Evolutionary conservation across 2,797 vertebrate species (phyloP).

Genomic region (Remorina albescens): DNA sequence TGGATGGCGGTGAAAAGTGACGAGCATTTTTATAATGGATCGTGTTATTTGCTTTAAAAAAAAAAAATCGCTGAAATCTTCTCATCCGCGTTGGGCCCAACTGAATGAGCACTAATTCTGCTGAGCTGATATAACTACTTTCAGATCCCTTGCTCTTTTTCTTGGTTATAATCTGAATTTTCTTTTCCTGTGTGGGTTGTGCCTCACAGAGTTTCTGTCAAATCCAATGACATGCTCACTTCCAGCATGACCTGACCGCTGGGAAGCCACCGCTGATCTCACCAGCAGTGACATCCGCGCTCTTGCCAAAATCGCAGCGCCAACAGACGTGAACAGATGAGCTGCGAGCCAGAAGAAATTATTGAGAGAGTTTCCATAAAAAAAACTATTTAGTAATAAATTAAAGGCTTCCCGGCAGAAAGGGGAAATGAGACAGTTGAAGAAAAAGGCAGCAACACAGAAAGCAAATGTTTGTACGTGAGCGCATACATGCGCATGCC

Average conservation of each 20-base stretch:
- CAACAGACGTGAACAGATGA: constrained; percentile 6
- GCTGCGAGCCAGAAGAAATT: background rate
- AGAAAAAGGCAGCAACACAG: background rate
- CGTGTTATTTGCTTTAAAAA: constrained; percentile 21
- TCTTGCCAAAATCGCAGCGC: constrained; percentile 16
- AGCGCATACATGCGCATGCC: constrained; percentile 30
- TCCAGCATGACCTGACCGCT: constrained; percentile 46
- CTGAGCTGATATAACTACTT: constrained; percentile 34
- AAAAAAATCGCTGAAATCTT: constrained; percentile 16
- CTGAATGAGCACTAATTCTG: constrained; percentile 8
- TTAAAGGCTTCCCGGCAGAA: background rate
- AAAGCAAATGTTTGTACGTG: constrained; percentile 8
- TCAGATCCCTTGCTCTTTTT: constrained; percentile 35
- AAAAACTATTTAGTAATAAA: constrained; percentile 2
- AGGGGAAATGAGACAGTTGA: background rate
- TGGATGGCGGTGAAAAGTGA: constrained; percentile 25
- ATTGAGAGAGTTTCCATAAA: background rate
- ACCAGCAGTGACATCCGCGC: constrained; percentile 27
- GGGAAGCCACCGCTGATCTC: constrained; percentile 47
- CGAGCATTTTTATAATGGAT: constrained; percentile 1
- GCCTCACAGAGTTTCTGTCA: constrained; percentile 56
- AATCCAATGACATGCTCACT: constrained; percentile 61
- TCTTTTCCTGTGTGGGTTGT: constrained; percentile 44
- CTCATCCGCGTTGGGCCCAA: constrained; percentile 1
- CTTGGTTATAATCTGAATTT: constrained; percentile 40